Evolutionary conservation across 2,113 vertebrate genomes (phyloP).

Genomic region (Cavia porcellus): DNA sequence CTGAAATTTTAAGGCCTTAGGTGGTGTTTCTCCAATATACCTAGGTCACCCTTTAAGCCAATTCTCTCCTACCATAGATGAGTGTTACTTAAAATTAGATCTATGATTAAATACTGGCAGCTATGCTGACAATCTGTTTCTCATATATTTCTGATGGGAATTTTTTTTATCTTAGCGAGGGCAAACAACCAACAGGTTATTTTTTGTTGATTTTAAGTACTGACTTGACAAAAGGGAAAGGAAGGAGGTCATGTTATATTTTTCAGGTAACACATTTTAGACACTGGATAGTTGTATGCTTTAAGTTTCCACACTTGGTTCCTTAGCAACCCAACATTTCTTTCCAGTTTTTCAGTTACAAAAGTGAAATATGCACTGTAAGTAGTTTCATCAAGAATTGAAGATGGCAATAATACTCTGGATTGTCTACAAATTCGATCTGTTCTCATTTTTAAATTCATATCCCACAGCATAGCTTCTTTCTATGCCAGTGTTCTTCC

Average conservation of each 20-base stretch:
- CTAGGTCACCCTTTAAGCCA: neutral
- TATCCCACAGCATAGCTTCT: neutral
- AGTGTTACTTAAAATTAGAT: slow-evolving; percentile 18
- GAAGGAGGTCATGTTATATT: neutral
- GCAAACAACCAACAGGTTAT: neutral
- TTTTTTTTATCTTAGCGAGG: slow-evolving; percentile 14
- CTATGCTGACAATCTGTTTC: neutral
- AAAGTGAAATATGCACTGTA: neutral
- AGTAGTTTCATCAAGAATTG: neutral
- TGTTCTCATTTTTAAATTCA: neutral
- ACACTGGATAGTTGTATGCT: neutral
- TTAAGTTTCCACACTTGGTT: neutral
- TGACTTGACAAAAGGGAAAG: slow-evolving; percentile 32
- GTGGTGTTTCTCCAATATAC: neutral
- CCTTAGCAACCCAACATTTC: neutral
- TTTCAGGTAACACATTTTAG: neutral
- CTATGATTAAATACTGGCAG: neutral
- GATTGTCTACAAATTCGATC: neutral
- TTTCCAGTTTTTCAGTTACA: slow-evolving; percentile 43
- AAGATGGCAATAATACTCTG: slow-evolving; percentile 3
- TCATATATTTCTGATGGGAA: neutral
- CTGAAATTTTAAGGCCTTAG: neutral
- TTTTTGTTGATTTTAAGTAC: slow-evolving; percentile 57
- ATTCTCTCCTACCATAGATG: neutral
- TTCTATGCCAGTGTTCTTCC: neutral